Base-by-base conservation (phyloP, 2,888 invertebrate genomes). In the Epinotia demarniana region DNA sequence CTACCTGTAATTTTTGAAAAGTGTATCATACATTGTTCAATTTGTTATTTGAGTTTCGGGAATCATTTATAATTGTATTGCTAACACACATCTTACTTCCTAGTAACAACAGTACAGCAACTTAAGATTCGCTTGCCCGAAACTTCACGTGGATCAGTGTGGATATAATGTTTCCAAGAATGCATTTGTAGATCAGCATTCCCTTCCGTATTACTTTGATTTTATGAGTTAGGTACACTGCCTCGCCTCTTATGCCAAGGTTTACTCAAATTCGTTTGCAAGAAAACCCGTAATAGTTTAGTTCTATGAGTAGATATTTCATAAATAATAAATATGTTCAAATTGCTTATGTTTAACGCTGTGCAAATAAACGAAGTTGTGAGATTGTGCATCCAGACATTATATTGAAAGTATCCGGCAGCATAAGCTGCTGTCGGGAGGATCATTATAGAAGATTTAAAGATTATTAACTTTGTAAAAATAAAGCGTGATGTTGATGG, bases 221-320 rank as follows among this genome's bases (percentile, higher is more conserved):
- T 43, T n/a, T 68, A 62, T 12, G 46, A 13, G 1, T 12, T 3
- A 13, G 1, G 8, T 3, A 53, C 12, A 64, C 16, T 67, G 6
- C 62, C 39, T 39, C 53, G 39, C 13, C 19, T 27, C 11, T 23
- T 23, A 6, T 12, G 12, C 16, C 18, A 49, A 23, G 62, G 11
- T 18, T 53, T 63, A 0, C 46, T 55, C 16, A 74, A 46, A 19
- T 57, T 74, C 9, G 27, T 63, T 57, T 57, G n/a, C 2, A 74
- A 63, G 33, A 61, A 62, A 4, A 23, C 18, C 9, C 57, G 39
- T 3, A 74, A 9, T 3, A 46, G 12, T 27, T 69, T 69, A 43
- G 19, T 27, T 18, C 62, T 68, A 9, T 57, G 23, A 62, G 23
- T 46, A 9, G 62, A 19, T 43, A 69, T 69, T 74, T 74, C 68